These are phyloP conservation scores for Himalopsyche phryganea DNA, from an alignment of 1,140 invertebrate species.

Conservation along the genomic window DNA sequence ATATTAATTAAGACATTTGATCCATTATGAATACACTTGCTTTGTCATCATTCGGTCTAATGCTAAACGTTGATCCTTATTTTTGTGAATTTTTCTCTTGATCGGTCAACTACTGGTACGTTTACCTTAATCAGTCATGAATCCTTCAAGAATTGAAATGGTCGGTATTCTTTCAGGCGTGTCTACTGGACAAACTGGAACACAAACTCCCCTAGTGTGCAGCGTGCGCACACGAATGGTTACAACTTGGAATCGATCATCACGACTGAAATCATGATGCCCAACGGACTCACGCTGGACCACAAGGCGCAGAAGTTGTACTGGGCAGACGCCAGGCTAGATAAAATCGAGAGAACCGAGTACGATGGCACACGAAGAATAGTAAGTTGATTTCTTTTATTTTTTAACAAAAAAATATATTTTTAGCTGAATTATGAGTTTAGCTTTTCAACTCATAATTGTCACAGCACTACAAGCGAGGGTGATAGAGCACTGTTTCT, in stretches of 20 bases:
- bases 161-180: slow-evolving; percentile 45
- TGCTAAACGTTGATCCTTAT: no score
- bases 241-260: slow-evolving; percentile 65
- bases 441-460: no score
- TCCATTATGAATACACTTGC: no score
- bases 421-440: background rate
- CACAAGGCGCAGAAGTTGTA: slow-evolving; percentile 71
- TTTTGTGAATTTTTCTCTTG: no score
- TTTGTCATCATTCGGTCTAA: no score
- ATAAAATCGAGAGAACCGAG: slow-evolving; percentile 71
- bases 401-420: background rate
- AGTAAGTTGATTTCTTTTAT: slow-evolving; percentile 34
- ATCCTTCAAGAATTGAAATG: no score
- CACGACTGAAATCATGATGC: slow-evolving; percentile 75
- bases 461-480: no score
- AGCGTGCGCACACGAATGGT: slow-evolving; percentile 67
- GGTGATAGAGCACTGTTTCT: no score
- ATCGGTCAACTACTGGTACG: no score
- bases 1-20: no score
- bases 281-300: slow-evolving; percentile 76
- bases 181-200: slow-evolving; percentile 88
- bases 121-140: no score
- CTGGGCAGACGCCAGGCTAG: slow-evolving; percentile 74
- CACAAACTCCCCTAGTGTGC: slow-evolving; percentile 65
- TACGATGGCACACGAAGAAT: slow-evolving; percentile 71